Conservation (phyloP, 2,797 vertebrate genomes). For the Loriculus beryllinus region DNA sequence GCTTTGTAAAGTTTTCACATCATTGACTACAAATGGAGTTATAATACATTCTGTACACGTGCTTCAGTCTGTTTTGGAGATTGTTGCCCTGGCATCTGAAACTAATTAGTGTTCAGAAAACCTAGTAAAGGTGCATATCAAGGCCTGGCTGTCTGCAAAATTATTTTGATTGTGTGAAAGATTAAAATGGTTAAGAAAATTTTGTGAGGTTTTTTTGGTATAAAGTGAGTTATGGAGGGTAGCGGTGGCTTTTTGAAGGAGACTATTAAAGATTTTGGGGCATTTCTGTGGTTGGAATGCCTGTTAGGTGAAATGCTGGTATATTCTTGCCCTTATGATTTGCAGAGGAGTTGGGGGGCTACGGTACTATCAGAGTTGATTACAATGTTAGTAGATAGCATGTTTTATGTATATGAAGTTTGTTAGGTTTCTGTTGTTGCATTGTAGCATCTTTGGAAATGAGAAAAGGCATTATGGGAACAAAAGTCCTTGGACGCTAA, state of each 20-base stretch:
- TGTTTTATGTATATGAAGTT: not conserved
- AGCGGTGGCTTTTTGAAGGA: not conserved
- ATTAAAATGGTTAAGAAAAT: not conserved
- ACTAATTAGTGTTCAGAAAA: slow-evolving; percentile 51
- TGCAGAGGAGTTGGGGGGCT: not conserved
- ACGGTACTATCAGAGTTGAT: not conserved
- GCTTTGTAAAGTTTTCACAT: slow-evolving; percentile 60
- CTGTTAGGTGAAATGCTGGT: not conserved
- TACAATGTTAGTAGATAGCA: not conserved
- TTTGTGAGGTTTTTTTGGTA: not conserved
- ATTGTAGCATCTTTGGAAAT: not conserved
- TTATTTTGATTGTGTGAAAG: not conserved
- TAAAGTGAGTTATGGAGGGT: not conserved
- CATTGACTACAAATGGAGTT: slow-evolving; percentile 38
- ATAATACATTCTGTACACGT: slow-evolving; percentile 53
- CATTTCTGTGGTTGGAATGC: not conserved
- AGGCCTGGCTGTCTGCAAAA: not conserved
- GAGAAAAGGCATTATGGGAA: not conserved
- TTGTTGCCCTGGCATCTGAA: slow-evolving; percentile 64
- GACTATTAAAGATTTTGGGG: not conserved
- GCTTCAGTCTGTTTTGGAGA: slow-evolving; percentile 59
- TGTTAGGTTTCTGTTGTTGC: not conserved
- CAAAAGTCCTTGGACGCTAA: not conserved
- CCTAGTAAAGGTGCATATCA: not conserved
- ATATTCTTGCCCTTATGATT: not conserved